Evolutionary conservation across 2,888 invertebrate species (phyloP), one percentile per base, ranked within the genome.

Genomic region (Andrena praecox): DNA sequence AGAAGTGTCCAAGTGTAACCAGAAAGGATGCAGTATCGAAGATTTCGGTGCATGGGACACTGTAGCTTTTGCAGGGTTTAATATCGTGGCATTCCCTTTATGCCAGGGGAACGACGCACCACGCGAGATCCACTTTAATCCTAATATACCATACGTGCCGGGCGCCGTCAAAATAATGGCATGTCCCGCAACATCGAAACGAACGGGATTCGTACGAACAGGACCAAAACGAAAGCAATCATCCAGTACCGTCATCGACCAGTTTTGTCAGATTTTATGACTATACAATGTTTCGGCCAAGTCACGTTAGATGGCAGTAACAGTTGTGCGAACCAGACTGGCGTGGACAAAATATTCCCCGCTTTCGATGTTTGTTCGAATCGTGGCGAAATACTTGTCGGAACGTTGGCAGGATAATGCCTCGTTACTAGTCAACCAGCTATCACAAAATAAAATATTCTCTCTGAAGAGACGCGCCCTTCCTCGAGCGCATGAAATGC

Each of bases 31-130:
- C 70, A 78, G 78, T 80, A 80, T 85, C 85, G 78, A 85, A 35
- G 76, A 69, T 75, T 73, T 84, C 82, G 79, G 84, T 79, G 79
- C 85, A 75, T 70, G 83, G 85, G 83, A 70, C 84, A 80, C 78
- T 82, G 77, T 85, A 87, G 83, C 82, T 85, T 85, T 77, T 67
- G 81, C 76, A 86, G 79, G 85, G 85, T 90, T 91, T 91, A 91
- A 92, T 92, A 92, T 91, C 90, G 91, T 89, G 82, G 88, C 90
- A 92, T 92, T 92, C 92, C 91, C 92, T 92, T 92, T 92, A 92
- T 88, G 90, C 89, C 52, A 20, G 86, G 87, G 88, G 91, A 88
- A 87, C 89, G 89, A 86, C 87, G 85, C 89, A 85, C 84, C 90
- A 88, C 88, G 90, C 86, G 88, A 86, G 88, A 90, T 92, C 91